Evolutionary conservation across 2,797 vertebrate genomes (phyloP), one percentile per base, ranked within the genome.

Genomic region (Naso thynnoides): DNA sequence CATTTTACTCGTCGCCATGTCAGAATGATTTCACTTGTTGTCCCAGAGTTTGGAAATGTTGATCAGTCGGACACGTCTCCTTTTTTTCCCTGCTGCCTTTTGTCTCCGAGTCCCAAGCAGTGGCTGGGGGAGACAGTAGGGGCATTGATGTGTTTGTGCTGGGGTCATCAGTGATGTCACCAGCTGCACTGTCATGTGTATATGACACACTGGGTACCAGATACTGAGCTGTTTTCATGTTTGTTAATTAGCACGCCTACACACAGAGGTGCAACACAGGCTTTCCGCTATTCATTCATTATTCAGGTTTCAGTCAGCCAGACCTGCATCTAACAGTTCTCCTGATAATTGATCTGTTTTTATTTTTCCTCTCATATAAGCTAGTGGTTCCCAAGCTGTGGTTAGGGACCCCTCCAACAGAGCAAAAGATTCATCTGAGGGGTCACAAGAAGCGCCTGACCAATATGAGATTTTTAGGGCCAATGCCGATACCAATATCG

Each of bases 121-220:
- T 81, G 78, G 80, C 86, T 16, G 33, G 36, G 57, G 75, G 70
- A 91, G 86, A 93, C 91, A 93, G 91, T 89, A 60, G 87, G 72
- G 81, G 83, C 91, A 93, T 93, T 93, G 91, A 93, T 92, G 85
- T 45, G 84, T 88, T 70, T 52, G 81, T 72, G 83, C 76, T 16
- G 83, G 87, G 89, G 89, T 92, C 90, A 86, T 79, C 81, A 87
- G 88, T 93, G 91, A 93, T 93, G 90, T 93, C 92, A 92, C 88
- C 91, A 93, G 91, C 90, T 93, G 92, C 89, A 81, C 86, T 79
- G 86, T 88, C 87, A 85, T 91, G 79, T 86, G 88, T 90, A 73
- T 85, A 76, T 89, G 90, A 91, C 87, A 92, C 88, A 90, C 88
- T 83, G 85, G 81, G 79, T 80, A 85, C 81, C 86, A 88, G 74